Base-by-base conservation (phyloP, 2,888 invertebrate species). In the Penaeus monodon region DNA sequence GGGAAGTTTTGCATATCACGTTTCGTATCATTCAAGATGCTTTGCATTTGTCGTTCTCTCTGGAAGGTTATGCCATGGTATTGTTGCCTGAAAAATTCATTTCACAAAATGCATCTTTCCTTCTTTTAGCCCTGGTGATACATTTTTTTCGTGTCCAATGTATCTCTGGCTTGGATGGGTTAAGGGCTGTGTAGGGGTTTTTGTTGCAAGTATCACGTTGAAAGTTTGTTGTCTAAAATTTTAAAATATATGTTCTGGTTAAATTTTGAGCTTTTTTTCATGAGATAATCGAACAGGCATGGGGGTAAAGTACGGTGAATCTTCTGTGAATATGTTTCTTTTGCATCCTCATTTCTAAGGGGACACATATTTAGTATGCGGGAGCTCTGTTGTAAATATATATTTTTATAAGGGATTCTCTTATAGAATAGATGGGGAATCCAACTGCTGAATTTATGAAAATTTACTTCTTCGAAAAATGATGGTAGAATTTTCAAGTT, bases 91-190 rank as follows among this genome's bases (percentile, higher is more conserved):
- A 70, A 29, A 27, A 66, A 70, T 44, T 79, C 68, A 63, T 70
- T 79, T 84, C 44, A 79, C 68, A 29, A 33, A 70, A 63, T 70
- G 68, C 64, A 68, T 66, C 70, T 84, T 81, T 82, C 73, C 82
- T 64, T 63, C 66, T 81, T 57, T 73, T 38, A 74, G 33, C n/a
- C 38, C 49, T 64, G 44, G 44, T 68, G 78, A 70, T 78, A 64
- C 78, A 70, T n/a, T n/a, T 70, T 20, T 27, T n/a, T 66, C 84
- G 70, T 84, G 84, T 84, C 57, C 64, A 57, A 85, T 24, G 7
- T 64, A 57, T 80, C 80, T 85, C 65, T 85, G 73, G 80, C 84
- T 84, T 84, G 77, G 84, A 80, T 68, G 82, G 80, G 85, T 85
- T 85, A 80, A 79, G 29, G 65, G 85, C 79, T 85, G 66, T 63